Evolutionary conservation across 2,888 invertebrate genomes (phyloP), one percentile per base, ranked within the genome.

Genomic region (Perizoma flavofasciatum): DNA sequence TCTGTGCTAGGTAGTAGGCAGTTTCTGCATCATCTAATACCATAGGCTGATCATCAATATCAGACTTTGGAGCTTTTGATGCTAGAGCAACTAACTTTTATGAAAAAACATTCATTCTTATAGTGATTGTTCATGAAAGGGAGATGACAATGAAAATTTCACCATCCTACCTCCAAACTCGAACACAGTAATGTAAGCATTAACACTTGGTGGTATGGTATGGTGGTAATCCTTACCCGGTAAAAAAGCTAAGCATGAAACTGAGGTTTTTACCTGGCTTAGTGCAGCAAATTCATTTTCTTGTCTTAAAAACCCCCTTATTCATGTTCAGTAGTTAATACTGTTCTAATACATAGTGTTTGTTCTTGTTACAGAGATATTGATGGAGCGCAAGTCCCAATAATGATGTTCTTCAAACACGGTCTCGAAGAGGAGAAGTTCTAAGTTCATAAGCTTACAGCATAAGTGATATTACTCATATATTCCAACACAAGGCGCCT

Each of bases 401-500:
- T 98, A 73, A 93, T 99, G 85, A 97, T 98, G 96, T 98, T 98
- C 92, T 98, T 98, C 93, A 98, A 98, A 91, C 98, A 98, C 77
- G 99, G 98, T 67, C 94, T 99, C 65, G 95, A 96, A 59, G 98
- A 98, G 87, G 98, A 99, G 92, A 99, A 99, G 92, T 97, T 97
- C 93, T 98, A 97, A 90, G 59, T 59, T 49, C 37, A 35, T 55
- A 52, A 70, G 59, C 76, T 77, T 74, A 59, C 49, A 61, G 69
- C 73, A 70, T 75, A 87, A 83, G 83, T 79, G 77, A 81, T 82
- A 77, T 68, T 80, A 79, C 81, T 87, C 82, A 82, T 82, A 77
- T 77, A 83, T 85, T 86, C 85, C 85, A 83, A 74, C 77, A 79
- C 54, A 75, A 74, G 75, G 74, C 80, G 85, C 83, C 83, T 85